Conservation (phyloP, 2,113 vertebrate genomes). For the Gorsachius goisagi region DNA sequence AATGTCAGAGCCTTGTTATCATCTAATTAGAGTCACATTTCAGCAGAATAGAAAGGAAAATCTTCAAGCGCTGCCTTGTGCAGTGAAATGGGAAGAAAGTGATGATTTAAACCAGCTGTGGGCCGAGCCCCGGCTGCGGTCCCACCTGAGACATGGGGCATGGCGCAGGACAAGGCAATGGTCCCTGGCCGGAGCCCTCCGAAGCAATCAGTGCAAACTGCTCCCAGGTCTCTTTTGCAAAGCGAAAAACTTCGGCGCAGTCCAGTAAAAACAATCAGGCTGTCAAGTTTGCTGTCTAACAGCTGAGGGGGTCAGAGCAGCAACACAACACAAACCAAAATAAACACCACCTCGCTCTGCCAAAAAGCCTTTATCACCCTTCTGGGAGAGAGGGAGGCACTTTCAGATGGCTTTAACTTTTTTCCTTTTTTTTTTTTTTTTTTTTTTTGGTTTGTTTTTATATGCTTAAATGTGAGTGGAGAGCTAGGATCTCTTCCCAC, state of each 20-base stretch:
- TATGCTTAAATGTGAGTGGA: constrained; percentile 5
- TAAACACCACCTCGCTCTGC: constrained; percentile 57
- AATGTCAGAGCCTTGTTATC: constrained; percentile 75
- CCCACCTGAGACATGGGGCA: background rate
- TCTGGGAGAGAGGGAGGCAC: constrained; percentile 47
- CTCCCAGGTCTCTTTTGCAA: constrained; percentile 30
- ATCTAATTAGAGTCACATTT: constrained; percentile 75
- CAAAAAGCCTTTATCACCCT: constrained; percentile 68
- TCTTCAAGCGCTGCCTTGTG: constrained; percentile 49
- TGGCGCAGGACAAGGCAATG: background rate
- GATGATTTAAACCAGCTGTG: constrained; percentile 70
- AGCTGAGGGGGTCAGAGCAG: constrained; percentile 67
- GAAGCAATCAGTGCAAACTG: constrained; percentile 39
- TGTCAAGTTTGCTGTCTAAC: constrained; percentile 57
- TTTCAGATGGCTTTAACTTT: constrained; percentile 52
- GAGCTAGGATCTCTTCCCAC: constrained; percentile 2
- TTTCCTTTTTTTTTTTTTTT: background rate
- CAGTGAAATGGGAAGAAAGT: constrained; percentile 63
- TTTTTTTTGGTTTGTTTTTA: constrained; percentile 41
- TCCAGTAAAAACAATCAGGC: constrained; percentile 65
- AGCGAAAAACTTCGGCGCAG: background rate
- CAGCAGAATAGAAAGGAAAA: constrained; percentile 59
- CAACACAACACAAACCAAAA: constrained; percentile 72
- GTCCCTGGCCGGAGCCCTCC: background rate
- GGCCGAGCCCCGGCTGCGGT: background rate